Evolutionary conservation across 2,888 invertebrate species (phyloP), one percentile per base, ranked within the genome.

Genomic region (Dryobotodes eremita): DNA sequence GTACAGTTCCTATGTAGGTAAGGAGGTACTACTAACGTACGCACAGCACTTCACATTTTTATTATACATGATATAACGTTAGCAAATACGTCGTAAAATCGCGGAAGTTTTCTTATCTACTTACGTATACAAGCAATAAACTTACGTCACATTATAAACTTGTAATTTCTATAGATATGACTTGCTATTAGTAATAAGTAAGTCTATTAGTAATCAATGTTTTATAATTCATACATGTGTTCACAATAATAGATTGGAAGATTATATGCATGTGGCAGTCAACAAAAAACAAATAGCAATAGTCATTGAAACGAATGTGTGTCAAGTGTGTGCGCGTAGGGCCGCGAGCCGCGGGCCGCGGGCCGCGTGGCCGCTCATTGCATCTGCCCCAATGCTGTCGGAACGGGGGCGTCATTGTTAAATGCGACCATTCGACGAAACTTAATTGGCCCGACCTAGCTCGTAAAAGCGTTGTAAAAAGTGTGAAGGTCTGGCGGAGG

Each of bases 401-500:
- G 89, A 91, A 91, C 92, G 93, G 92, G 92, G 92, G 91, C 91
- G 92, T 92, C 93, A 93, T 93, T 94, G 94, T 94, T 93, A 90
- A 88, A 91, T 89, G 88, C 92, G 89, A 91, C 91, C 92, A 91
- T 92, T 94, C 93, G 92, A 93, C 94, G 90, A 94, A 95, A 95
- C 94, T 95, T 96, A 96, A 97, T 96, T 96, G 95, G 94, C 93
- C 91, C 95, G 96, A 95, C 96, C 96, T 96, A 96, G 95, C 96
- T 96, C 95, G 93, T 95, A 96, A 96, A 95, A 96, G 95, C 95
- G 92, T 93, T 96, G 96, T 96, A 96, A 96, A 96, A 96, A 95
- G 95, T 95, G 94, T 95, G 96, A 97, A 97, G 96, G 96, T 95
- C 96, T 96, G 95, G 95, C 93, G 95, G 96, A 96, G 96, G 96